A percentile compares a stretch with the other conserved stretches of the same genome.
Conservation (phyloP, 2,888 invertebrate species). For the Sericinus montela region DNA sequence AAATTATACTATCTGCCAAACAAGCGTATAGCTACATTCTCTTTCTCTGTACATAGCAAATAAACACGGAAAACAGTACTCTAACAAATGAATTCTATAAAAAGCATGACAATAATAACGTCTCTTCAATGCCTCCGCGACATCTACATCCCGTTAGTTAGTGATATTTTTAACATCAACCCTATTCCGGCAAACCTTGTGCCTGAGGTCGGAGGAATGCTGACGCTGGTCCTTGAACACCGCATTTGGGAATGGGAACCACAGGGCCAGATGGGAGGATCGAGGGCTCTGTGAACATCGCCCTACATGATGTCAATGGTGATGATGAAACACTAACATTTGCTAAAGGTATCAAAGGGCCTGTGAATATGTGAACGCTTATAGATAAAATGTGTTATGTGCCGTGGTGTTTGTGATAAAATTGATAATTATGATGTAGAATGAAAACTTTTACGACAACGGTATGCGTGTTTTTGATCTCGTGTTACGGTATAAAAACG, state of each 20-base stretch:
- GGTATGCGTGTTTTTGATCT: too few relatives aligned
- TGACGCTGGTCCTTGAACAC: constrained; percentile 75
- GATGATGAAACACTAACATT: not conserved
- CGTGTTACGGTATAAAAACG: not conserved
- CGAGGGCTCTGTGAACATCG: constrained; percentile 76
- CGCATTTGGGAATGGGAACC: constrained; percentile 81
- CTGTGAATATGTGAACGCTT: not conserved
- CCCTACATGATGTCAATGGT: constrained; percentile 27
- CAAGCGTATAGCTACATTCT: too few relatives aligned
- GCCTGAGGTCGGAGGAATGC: constrained; percentile 69
- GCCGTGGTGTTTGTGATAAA: not conserved
- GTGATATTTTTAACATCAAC: constrained; percentile 19
- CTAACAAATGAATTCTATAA: too few relatives aligned
- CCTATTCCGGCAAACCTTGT: constrained; percentile 60
- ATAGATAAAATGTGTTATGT: not conserved
- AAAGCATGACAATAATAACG: not conserved
- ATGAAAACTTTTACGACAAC: not conserved
- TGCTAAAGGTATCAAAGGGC: not conserved
- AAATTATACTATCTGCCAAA: not conserved
- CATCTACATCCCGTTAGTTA: constrained; percentile 18
- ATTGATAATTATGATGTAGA: not conserved
- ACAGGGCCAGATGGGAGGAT: constrained; percentile 77
- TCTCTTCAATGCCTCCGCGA: constrained; percentile 16
- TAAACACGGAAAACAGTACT: too few relatives aligned
- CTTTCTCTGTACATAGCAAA: too few relatives aligned